These are phyloP conservation scores for Chrysolina oricalcia DNA, from an alignment of 2,888 invertebrate genomes.

Conservation along the genomic window DNA sequence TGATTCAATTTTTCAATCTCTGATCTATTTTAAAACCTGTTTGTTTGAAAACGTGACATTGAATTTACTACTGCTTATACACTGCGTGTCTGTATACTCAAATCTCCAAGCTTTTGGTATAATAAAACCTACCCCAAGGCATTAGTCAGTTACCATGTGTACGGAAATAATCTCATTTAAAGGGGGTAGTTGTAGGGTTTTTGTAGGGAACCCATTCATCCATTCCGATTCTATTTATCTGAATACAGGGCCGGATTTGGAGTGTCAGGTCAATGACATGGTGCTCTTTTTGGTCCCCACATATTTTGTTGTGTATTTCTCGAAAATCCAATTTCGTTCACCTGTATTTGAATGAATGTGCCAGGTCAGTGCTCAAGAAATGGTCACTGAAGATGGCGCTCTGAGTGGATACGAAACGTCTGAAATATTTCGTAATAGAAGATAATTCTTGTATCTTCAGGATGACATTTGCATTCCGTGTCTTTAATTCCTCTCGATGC, in stretches of 20 bases:
- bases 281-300: neutral
- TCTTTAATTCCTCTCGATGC: no score
- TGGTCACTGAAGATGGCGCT: no score
- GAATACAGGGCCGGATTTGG: neutral
- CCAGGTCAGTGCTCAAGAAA: no score
- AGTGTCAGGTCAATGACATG: neutral
- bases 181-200: constrained; percentile 10
- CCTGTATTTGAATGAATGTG: no score
- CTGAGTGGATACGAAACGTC: no score
- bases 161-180: neutral
- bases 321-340: no score
- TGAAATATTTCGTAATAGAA: no score
- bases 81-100: neutral
- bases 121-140: constrained; percentile 4
- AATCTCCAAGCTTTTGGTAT: neutral
- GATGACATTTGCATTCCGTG: no score
- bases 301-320: neutral
- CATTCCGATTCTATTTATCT: neutral
- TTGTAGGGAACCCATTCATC: neutral
- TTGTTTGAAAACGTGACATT: constrained; percentile 8
- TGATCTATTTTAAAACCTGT: constrained; percentile 7
- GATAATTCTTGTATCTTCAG: no score
- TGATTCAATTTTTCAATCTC: neutral
- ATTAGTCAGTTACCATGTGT: neutral
- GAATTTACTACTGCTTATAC: neutral